Percentiles rank a stretch among this genome's conserved stretches.
Conservation (phyloP, 2,113 vertebrate species). For the Phyllostomus hastatus region DNA sequence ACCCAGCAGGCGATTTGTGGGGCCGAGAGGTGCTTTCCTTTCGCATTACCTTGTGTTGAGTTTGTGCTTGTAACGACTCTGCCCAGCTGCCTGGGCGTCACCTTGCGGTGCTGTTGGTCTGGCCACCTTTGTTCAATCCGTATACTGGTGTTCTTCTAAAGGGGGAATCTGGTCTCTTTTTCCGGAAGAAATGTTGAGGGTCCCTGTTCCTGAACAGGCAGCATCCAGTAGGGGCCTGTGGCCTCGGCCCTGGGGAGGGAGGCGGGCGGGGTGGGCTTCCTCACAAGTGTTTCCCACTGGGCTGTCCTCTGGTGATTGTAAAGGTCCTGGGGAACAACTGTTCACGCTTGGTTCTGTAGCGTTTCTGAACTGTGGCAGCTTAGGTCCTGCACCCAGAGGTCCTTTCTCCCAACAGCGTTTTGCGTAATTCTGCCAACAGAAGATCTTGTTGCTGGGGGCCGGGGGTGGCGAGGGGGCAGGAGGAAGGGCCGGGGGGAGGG, state of each 20-base stretch:
- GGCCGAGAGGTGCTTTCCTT: slow-evolving; percentile 64
- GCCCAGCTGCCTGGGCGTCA: slow-evolving; percentile 41
- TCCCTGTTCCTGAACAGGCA: not conserved
- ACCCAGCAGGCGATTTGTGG: slow-evolving; percentile 75
- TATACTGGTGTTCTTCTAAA: not conserved
- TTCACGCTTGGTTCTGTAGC: not conserved
- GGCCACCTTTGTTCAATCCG: slow-evolving; percentile 64
- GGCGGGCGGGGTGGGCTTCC: not conserved
- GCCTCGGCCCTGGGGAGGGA: not conserved
- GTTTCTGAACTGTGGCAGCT: not conserved
- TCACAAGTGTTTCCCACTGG: not conserved
- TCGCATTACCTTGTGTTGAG: slow-evolving; percentile 63
- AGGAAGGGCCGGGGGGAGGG: not conserved
- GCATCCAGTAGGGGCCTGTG: not conserved
- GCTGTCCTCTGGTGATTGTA: not conserved
- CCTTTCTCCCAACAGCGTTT: not conserved
- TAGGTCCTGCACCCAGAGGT: not conserved
- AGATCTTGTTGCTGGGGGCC: not conserved
- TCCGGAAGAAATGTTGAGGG: not conserved
- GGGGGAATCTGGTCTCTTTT: not conserved
- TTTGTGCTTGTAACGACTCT: slow-evolving; percentile 72
- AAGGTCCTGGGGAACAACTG: not conserved
- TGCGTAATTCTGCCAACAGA: not conserved
- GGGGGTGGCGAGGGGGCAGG: not conserved
- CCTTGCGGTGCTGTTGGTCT: slow-evolving; percentile 55